phyloP scores from a whole-genome alignment of 2,888 invertebrate genomes.

The Amblyjoppa proteus region DNA sequence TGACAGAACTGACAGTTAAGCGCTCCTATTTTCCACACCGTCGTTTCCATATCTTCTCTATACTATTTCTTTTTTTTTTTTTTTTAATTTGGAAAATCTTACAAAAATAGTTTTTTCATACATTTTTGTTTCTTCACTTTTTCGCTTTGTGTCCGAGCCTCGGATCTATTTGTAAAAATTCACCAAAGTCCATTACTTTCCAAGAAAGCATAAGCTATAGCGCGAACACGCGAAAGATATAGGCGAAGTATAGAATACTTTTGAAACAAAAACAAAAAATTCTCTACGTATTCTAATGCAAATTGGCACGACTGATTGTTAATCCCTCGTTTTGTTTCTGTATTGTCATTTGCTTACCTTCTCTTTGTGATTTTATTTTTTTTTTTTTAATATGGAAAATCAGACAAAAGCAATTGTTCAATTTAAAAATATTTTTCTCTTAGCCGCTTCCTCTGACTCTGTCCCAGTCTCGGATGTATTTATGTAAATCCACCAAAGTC shows the following conservation, averaged over 20 bases:
- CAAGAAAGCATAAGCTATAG: not conserved
- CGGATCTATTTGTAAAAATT: too few relatives aligned
- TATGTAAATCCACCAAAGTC: constrained; percentile 70
- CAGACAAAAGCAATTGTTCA: not conserved
- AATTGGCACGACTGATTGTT: not conserved
- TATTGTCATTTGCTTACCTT: not conserved
- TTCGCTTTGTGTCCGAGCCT: too few relatives aligned
- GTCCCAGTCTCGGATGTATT: constrained; percentile 68
- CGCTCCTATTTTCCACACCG: not conserved
- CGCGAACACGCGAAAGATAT: not conserved
- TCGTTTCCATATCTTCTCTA: not conserved
- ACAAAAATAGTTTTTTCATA: not conserved
- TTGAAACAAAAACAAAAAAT: not conserved
- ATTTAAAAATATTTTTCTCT: not conserved
- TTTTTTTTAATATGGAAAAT: not conserved
- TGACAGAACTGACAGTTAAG: not conserved
- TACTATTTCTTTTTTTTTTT: not conserved
- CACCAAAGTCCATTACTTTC: not conserved
- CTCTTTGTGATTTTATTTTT: not conserved
- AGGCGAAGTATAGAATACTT: not conserved
- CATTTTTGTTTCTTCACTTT: not conserved
- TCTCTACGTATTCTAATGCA: not conserved
- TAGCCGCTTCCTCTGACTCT: not conserved
- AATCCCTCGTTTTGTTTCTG: not conserved
- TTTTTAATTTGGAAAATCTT: not conserved